These are phyloP conservation scores for human DNA, from an alignment of 2,113 vertebrate genomes.

Conservation along the genomic window DNA sequence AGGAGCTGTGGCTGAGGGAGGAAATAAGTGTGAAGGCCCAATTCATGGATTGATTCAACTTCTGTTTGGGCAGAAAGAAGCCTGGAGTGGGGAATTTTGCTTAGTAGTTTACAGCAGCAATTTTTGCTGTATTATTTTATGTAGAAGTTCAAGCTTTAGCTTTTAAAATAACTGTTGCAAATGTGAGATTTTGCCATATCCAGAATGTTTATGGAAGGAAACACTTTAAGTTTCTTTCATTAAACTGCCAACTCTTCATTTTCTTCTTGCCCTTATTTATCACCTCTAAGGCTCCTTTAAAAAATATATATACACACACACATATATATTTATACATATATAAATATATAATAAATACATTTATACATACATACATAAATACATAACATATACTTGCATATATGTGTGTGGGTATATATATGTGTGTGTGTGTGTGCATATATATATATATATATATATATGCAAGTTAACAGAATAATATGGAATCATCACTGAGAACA, in stretches of 20 bases:
- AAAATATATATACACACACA: neutral
- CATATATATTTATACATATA: no score
- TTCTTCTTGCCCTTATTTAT: neutral
- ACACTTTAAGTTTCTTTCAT: neutral
- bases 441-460: neutral
- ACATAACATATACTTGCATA: no score
- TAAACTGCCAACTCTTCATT: neutral
- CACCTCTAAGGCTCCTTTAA: neutral
- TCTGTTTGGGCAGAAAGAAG: neutral
- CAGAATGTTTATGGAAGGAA: neutral
- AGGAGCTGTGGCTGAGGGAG: neutral
- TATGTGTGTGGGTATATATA: no score
- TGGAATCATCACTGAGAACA: slow-evolving; percentile 9
- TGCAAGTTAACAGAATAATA: slow-evolving; percentile 27
- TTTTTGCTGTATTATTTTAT: neutral
- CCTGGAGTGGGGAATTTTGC: neutral
- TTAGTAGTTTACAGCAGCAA: neutral
- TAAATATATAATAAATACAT: no score
- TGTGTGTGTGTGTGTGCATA: no score
- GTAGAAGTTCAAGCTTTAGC: neutral
- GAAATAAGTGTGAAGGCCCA: neutral
- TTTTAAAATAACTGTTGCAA: neutral
- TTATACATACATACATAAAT: neutral
- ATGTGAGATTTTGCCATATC: neutral
- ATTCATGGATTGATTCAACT: neutral